Evolutionary conservation across 2,888 invertebrate species (phyloP), one percentile per base, ranked within the genome.

Genomic region (Caradrina kadenii): DNA sequence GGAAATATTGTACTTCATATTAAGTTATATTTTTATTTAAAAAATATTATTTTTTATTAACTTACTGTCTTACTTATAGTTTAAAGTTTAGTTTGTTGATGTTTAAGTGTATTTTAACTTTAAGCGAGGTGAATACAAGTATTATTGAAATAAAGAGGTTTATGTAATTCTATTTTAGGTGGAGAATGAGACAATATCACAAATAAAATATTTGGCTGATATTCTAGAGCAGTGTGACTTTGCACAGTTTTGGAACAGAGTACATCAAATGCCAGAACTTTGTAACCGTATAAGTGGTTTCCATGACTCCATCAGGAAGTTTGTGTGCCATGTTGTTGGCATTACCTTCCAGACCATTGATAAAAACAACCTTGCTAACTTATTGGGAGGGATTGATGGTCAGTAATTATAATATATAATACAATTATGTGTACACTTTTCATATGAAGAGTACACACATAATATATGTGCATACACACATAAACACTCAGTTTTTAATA

Each of bases 321-420:
- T 99, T 96, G 98, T 99, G 10, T 99, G 99, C 82, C 99, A 99
- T 91, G 99, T 99, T 55, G 98, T 99, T 52, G 98, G 98, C 78
- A 99, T 99, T 66, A 99, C 99, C 1, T 99, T 99, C 96, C 99
- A 99, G 93, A 98, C 98, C 2, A 98, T 99, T 88, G 98, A 98
- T 77, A 98, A 98, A 88, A 96, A 96, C 67, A 97, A 98, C 77
- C 95, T 99, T 55, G 97, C 97, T 63, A 97, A 98, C 88, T 96
- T 99, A 49, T 96, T 99, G 63, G 99, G 99, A 60, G 98, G 98
- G 80, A 97, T 99, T 88, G 98, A 98, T 93, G 99, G 98, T 98
- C 91, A 89, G 92, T 90, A 62, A 21, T 39, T 19, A 19, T 55
- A 55, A 17, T 56, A n/a, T n/a, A 3, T 15, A 42, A 42, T 54